A percentile compares a stretch with the other conserved stretches of the same genome.
Conservation (phyloP, 2,888 invertebrate genomes). For the Apeira syringaria region DNA sequence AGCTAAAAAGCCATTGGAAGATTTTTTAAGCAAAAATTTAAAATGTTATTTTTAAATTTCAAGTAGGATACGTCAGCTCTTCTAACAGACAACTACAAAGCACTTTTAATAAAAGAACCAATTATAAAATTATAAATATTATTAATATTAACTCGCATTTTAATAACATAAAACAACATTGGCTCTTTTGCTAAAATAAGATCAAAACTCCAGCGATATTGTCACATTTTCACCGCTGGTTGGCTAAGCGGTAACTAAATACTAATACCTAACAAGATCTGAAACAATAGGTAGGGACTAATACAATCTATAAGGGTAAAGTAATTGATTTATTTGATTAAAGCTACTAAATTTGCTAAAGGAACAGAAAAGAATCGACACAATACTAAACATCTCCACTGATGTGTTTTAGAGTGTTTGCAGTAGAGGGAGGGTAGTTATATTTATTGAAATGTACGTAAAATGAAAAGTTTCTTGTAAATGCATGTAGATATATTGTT, state of each 20-base stretch:
- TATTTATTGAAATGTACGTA: not conserved
- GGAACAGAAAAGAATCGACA: conserved; percentile 15
- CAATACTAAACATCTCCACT: conserved; percentile 9
- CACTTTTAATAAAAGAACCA: conserved; percentile 48
- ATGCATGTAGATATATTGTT: not conserved
- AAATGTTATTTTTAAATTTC: conserved; percentile 36
- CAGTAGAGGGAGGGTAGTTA: conserved; percentile 8
- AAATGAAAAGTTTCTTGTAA: not conserved
- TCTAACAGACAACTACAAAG: conserved; percentile 65
- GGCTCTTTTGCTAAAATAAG: conserved; percentile 42
- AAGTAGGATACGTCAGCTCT: conserved; percentile 62
- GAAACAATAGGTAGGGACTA: conserved; percentile 13
- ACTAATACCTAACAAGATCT: conserved; percentile 44
- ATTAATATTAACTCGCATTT: not conserved
- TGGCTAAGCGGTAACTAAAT: conserved; percentile 68
- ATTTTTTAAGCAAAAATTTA: conserved; percentile 27
- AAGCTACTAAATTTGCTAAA: conserved; percentile 24
- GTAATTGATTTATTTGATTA: conserved; percentile 32
- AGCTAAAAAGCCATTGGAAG: conserved; percentile 22
- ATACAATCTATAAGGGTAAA: conserved; percentile 33
- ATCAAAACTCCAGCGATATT: conserved; percentile 59
- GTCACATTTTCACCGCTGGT: conserved; percentile 60
- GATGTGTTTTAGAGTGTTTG: conserved; percentile 12
- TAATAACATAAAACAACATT: conserved; percentile 3
- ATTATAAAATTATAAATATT: conserved; percentile 1